Evolutionary conservation across 2,888 invertebrate genomes (phyloP), one percentile per base, ranked within the genome.

Genomic region (Camptogramma bilineatum): DNA sequence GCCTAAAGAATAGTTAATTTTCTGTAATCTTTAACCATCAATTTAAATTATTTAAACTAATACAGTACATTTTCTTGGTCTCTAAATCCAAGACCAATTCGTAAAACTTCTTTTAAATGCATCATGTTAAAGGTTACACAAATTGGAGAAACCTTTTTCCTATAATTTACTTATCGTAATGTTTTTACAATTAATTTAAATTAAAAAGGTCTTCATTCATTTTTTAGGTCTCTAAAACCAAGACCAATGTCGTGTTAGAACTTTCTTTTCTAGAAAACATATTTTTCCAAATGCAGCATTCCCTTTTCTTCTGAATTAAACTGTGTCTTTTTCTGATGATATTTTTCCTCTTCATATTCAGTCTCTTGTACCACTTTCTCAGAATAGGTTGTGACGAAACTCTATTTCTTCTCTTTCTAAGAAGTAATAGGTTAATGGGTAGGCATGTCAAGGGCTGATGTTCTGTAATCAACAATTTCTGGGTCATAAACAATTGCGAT

Each of bases 381-480:
- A 21, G 9, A 31, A 5, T 3, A 31, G 5, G 31, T 13, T 39
- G 0, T 39, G 34, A 39, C 3, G 34, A 13, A 39, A 39, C 34
- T 39, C 34, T 13, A 28, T 39, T 13, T 13, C 34, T 39, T 13
- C 56, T 59, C 54, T 46, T 63, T 65, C 66, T 62, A 42, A 21
- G 48, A 53, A 52, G 24, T 42, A 46, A 2, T 31, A 10, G 34
- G 28, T 28, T 2, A 44, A 46, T 39, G 18, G 18, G 46, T 34
- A 60, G 56, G n/a, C 61, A 48, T 64, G 63, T 64, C 69, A 69
- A 59, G 64, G 63, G 52, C 52, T 52, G 50, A 39, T 17, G 51
- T 46, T 16, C 39, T 42, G 13, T 57, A 19, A 57, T 61, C 48
- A 44, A 52, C 44, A 31, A 57, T 44, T 60, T 62, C 51, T 44